Base-by-base conservation (phyloP, 2,888 invertebrate genomes). In the Dasysyrphus albostriatus region DNA sequence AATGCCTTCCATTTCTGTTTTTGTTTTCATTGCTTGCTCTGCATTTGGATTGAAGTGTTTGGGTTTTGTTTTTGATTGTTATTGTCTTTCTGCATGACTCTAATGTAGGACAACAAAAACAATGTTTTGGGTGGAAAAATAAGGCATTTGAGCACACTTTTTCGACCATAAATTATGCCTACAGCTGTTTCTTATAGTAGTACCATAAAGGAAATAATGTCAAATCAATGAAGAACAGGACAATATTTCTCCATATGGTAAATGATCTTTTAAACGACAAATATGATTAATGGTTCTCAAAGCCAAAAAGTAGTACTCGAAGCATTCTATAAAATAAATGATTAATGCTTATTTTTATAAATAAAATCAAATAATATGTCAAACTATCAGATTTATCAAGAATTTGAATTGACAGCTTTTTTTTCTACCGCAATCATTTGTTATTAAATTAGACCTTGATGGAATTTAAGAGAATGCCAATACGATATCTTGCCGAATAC, bases 31-130 rank as follows among this genome's bases (percentile, higher is more conserved):
- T 47, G 58, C 37, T 76, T 47, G 58, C 32, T 72, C 51, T 72
- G 80, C 84, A 84, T 75, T 84, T 51, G 70, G 51, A 72, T 44
- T 72, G 54, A 72, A 72, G 63, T 72, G 39, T 44, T 34, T 44
- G 69, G 61, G 65, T 74, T 49, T 44, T 74, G 77, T 77, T 85
- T 73, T 58, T 61, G 73, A 69, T 77, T 73, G 76, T 81, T 81
- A 85, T 85, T 81, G 74, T 77, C 69, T 69, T 76, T 70, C 44
- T 70, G 75, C 84, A 75, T 76, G 80, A 84, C 59, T 49, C 51
- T 7, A 24, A 24, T 51, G 24, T 2, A 24, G 49, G 19, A 19
- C 5, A 49, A 12, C 10, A n/a, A 42, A 24, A 42, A 42, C 3
- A 42, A 2, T 19, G 9, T 24, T 10, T 6, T 51, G 7, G 39